These are phyloP conservation scores for Scyliorhinus canicula DNA, from an alignment of 2,797 vertebrate genomes.

Conservation along the genomic window DNA sequence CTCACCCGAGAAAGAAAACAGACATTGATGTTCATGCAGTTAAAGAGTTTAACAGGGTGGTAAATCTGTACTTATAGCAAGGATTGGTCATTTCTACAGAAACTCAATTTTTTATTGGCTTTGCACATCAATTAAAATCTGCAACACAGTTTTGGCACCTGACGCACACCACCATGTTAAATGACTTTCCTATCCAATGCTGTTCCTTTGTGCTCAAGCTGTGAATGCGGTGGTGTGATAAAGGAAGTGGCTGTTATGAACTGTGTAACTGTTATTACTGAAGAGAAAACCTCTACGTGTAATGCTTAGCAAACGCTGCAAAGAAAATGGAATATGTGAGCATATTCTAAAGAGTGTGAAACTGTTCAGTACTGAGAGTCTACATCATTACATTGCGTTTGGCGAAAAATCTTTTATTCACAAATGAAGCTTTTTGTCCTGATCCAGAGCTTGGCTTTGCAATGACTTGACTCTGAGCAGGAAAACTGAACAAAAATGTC, in stretches of 20 bases:
- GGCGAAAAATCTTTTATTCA: not conserved
- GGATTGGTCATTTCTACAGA: not conserved
- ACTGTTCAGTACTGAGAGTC: not conserved
- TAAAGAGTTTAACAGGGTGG: not conserved
- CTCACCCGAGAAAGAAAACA: not conserved
- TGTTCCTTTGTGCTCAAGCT: not conserved
- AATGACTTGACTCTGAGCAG: not conserved
- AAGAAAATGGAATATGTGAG: not conserved
- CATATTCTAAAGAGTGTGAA: not conserved
- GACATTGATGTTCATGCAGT: not conserved
- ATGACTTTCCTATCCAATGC: not conserved
- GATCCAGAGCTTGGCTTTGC: not conserved
- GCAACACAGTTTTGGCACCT: not conserved
- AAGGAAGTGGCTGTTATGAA: not conserved
- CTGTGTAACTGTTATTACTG: slow-evolving; percentile 1
- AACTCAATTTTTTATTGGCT: not conserved
- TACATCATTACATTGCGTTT: not conserved
- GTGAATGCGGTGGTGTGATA: not conserved
- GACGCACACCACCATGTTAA: not conserved
- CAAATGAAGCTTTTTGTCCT: not conserved
- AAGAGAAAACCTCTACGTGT: not conserved
- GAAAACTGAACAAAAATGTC: not conserved
- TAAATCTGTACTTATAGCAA: not conserved
- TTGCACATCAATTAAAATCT: not conserved
- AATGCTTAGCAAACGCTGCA: slow-evolving; percentile 8